Evolutionary conservation across 2,113 vertebrate species (phyloP).

Genomic region (Eclectus roratus): DNA sequence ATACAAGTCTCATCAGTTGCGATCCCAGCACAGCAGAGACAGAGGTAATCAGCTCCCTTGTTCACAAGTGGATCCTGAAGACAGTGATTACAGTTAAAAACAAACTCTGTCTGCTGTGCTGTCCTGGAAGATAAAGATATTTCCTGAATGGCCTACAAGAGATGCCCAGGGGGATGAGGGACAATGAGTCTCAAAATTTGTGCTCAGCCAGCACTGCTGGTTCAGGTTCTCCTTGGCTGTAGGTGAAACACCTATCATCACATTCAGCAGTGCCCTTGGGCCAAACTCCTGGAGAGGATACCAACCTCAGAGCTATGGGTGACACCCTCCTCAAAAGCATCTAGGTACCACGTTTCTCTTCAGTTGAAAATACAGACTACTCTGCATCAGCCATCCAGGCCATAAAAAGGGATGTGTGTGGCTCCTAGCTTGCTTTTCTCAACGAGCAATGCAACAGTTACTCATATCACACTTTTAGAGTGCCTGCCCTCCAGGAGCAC

Average conservation of each 20-base stretch:
- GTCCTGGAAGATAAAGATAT: neutral
- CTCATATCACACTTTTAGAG: neutral
- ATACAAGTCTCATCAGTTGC: rapidly evolving
- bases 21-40: neutral
- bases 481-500: neutral
- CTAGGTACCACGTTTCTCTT: neutral
- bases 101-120: neutral
- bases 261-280: neutral
- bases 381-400: neutral
- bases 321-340: neutral
- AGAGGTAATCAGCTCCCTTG: neutral
- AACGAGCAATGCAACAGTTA: neutral
- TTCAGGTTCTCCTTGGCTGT: neutral
- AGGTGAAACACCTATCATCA: neutral
- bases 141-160: neutral
- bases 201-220: neutral
- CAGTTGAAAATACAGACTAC: neutral
- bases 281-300: neutral
- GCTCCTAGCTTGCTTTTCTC: neutral
- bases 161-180: neutral
- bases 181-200: neutral
- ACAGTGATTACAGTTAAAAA: neutral
- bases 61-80: neutral
- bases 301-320: neutral
- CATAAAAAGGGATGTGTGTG: neutral